Evolutionary conservation across 2,888 invertebrate genomes (phyloP).

Genomic region (Acrobasis suavella): DNA sequence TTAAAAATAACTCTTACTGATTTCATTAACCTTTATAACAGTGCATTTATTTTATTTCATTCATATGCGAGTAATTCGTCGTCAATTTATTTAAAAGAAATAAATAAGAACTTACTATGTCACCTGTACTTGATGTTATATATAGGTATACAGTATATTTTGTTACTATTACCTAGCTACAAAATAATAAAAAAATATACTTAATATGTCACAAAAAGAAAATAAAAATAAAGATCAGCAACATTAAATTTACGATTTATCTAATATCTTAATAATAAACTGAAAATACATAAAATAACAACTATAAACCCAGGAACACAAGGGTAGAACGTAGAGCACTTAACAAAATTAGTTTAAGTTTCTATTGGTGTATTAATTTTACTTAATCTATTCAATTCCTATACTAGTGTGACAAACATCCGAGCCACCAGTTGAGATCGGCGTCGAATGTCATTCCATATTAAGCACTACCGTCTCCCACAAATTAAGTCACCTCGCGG

Average conservation of each 20-base stretch:
- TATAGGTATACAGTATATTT: conserved; percentile 46
- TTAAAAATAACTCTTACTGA: conserved; percentile 24
- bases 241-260: conserved; percentile 63
- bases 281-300: conserved; percentile 56
- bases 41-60: conserved; percentile 33
- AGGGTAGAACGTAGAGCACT: conserved; percentile 67
- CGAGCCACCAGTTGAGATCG: conserved; percentile 30
- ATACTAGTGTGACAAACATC: conserved; percentile 64
- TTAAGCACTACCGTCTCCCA: conserved; percentile 49
- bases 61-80: conserved; percentile 34
- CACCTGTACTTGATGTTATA: conserved; percentile 53
- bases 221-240: conserved; percentile 69
- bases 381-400: conserved; percentile 81
- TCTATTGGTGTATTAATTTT: conserved; percentile 72
- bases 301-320: conserved; percentile 66
- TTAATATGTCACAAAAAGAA: conserved; percentile 67
- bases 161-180: conserved; percentile 60
- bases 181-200: conserved; percentile 68
- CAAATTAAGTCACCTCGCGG: conserved; percentile 48
- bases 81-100: conserved; percentile 45
- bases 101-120: conserved; percentile 48
- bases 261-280: conserved; percentile 54
- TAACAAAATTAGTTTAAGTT: conserved; percentile 67
- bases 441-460: conserved; percentile 38
- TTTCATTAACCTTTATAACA: conserved; percentile 26